Base-by-base conservation (phyloP, 2,113 vertebrate genomes). In the Lanius ludovicianus region DNA sequence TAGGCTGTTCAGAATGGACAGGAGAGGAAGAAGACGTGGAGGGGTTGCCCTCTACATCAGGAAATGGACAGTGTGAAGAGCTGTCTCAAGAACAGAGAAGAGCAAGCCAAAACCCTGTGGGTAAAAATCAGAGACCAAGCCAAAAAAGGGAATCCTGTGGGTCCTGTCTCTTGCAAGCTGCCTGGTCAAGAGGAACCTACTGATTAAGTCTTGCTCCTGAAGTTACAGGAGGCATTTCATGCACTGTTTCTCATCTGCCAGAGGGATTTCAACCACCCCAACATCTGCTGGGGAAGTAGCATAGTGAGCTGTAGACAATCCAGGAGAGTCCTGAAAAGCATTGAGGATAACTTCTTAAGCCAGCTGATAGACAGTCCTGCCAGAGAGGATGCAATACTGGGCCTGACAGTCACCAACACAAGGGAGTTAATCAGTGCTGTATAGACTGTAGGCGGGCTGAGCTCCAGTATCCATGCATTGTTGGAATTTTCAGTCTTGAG, bases 201-300 rank as follows among this genome's bases (percentile, higher is more conserved):
- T 28, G 41, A 63, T 55, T 22, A 63, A 46, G 4, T 33, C 49
- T 31, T 35, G 18, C 7, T 64, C 6, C 41, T 42, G 42, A 42
- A 84, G 28, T 25, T 67, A 25, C 20, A 31, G 25, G 25, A 67
- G 25, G 2, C 44, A 25, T 42, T 17, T 16, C 11, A 10, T 21
- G 41, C 35, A 21, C 20, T 28, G 33, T 4, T 8, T 28, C 37
- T 60, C 3, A 3, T 31, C 22, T 60, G 18, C 33, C 53, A 23
- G 22, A 9, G 6, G 8, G 3, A 28, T 10, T 68, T 69, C 11
- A 44, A 33, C 5, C 0, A 1, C 22, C 9, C 11, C 55, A 53
- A 10, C 25, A 46, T 33, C 46, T 69, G 8, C 55, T 60, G 23
- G 27, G 46, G 69, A 77, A 53, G 12, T 39, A 69, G 18, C 8